Percentiles rank a stretch among this genome's conserved stretches.
phyloP scores from a whole-genome alignment of 2,888 invertebrate genomes.

The Muscina levida region DNA sequence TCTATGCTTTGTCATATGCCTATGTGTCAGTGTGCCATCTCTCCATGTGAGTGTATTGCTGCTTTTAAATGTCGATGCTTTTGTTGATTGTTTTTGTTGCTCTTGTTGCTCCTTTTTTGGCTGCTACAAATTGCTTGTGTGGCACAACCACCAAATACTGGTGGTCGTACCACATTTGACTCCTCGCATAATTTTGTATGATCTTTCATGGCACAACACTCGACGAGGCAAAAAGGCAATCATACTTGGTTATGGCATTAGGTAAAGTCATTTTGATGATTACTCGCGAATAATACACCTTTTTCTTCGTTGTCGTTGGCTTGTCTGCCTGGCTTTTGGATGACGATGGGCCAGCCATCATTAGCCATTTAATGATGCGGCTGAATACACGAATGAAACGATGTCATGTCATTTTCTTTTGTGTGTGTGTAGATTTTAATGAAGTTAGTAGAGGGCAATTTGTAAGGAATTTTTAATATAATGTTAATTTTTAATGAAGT shows the following conservation, averaged over 20 bases:
- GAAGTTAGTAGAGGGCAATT: slow-evolving; percentile 2
- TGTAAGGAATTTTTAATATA: slow-evolving; percentile 12
- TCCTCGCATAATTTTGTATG: background rate
- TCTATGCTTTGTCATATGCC: too few relatives aligned
- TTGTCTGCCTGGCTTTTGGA: background rate
- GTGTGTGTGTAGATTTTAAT: background rate
- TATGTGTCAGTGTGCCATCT: too few relatives aligned
- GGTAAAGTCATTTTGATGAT: too few relatives aligned
- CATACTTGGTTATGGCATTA: too few relatives aligned
- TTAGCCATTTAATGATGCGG: background rate
- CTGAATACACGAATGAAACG: background rate
- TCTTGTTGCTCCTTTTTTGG: slow-evolving; percentile 13
- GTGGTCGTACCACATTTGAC: background rate
- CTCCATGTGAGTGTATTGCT: too few relatives aligned
- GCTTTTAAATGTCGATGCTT: too few relatives aligned
- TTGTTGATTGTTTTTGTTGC: background rate
- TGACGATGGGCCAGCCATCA: background rate
- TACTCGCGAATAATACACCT: too few relatives aligned
- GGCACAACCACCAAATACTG: background rate
- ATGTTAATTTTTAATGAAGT: slow-evolving; percentile 8
- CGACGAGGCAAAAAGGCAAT: too few relatives aligned
- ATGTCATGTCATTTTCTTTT: background rate
- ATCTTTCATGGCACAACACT: too few relatives aligned
- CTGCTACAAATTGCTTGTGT: too few relatives aligned
- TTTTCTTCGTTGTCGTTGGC: too few relatives aligned